A percentile compares a stretch with the other conserved stretches of the same genome.
These are phyloP conservation scores for Mus musculus DNA, from an alignment of 2,113 vertebrate species.

Conservation along the genomic window DNA sequence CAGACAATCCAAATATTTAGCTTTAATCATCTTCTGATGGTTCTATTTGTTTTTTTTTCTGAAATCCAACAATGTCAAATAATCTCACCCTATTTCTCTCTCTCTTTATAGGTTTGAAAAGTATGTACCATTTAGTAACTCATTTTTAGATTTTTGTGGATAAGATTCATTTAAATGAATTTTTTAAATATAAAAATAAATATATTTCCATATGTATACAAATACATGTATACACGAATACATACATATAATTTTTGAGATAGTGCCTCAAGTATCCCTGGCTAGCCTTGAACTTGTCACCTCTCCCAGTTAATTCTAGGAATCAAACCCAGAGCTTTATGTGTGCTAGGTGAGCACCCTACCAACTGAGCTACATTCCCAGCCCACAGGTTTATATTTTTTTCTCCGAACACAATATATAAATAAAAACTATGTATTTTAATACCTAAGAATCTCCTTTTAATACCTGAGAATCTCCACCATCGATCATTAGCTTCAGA, in stretches of 20 bases:
- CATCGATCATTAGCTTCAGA: conserved; percentile 7
- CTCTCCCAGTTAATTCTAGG: not conserved
- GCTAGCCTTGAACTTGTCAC: not conserved
- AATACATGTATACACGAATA: too few species aligned
- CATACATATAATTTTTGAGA: not conserved
- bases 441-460: conserved; percentile 23
- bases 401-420: conserved; percentile 43
- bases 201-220: too few species aligned
- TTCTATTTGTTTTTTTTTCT: not conserved
- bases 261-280: not conserved
- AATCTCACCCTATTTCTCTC: not conserved
- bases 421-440: conserved; percentile 11
- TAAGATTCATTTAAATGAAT: not conserved
- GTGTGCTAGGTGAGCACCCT: not conserved
- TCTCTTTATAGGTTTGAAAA: not conserved
- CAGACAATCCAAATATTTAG: not conserved
- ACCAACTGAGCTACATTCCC: not conserved
- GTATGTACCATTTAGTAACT: not conserved
- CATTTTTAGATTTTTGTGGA: not conserved
- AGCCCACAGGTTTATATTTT: not conserved
- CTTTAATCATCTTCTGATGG: not conserved
- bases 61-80: not conserved
- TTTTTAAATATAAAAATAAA: not conserved
- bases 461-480: not conserved
- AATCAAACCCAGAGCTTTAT: not conserved